Evolutionary conservation across 2,113 vertebrate species (phyloP).

Genomic region (Nansenia antarctica): DNA sequence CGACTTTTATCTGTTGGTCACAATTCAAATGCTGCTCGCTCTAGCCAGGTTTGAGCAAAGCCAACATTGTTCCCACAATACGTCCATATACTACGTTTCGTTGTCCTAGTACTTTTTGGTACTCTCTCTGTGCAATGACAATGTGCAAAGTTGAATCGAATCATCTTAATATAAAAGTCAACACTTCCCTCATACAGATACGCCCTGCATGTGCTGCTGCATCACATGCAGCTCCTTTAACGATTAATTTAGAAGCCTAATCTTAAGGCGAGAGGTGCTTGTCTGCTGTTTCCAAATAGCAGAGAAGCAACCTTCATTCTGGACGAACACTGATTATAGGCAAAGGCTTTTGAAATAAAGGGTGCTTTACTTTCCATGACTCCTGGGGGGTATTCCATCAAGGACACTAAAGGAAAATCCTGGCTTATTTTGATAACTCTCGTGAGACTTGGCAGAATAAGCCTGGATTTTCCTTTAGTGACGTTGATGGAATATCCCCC

Average conservation of each 20-base stretch:
- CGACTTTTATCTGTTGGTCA: neutral
- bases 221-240: conserved; percentile 51
- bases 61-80: no score
- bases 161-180: neutral
- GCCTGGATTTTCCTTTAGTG: no score
- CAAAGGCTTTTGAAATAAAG: conserved; percentile 45
- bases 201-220: conserved; percentile 25
- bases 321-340: conserved; percentile 46
- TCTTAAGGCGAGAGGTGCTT: conserved; percentile 45
- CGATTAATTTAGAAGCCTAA: conserved; percentile 28
- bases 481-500: no score
- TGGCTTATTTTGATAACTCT: no score
- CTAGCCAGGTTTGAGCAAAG: neutral
- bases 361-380: conserved; percentile 28
- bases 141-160: neutral
- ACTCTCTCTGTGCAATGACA: no score
- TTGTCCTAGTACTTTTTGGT: neutral
- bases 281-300: conserved; percentile 29
- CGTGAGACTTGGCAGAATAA: no score
- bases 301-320: conserved; percentile 22
- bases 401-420: no score
- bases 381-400: no score
- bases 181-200: neutral
- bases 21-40: neutral
- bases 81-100: neutral